phyloP scores from a whole-genome alignment of 2,888 invertebrate species.

The Ichneumoninae sp. region DNA sequence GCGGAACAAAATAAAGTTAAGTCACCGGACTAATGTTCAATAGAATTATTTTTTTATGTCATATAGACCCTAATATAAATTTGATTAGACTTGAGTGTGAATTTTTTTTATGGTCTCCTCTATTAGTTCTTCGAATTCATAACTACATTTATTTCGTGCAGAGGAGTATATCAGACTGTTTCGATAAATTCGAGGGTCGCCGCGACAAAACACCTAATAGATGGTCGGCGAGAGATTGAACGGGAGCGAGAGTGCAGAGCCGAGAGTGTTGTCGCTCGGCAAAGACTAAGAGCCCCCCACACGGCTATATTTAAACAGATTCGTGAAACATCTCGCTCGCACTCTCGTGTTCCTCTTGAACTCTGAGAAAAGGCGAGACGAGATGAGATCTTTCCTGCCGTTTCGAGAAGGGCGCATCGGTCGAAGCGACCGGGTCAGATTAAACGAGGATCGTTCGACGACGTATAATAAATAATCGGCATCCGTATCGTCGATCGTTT shows the following conservation, averaged over 20 bases:
- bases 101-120: background rate
- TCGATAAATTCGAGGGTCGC: constrained; percentile 1
- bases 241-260: constrained; percentile 50
- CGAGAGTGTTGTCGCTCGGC: constrained; percentile 45
- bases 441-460: constrained; percentile 51
- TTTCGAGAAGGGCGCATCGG: constrained; percentile 30
- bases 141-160: background rate
- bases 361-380: constrained; percentile 41
- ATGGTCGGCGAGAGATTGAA: constrained; percentile 59
- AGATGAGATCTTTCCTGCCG: constrained; percentile 42
- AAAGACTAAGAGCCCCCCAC: constrained; percentile 73
- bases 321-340: constrained; percentile 67
- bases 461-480: constrained; percentile 61
- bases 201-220: constrained; percentile 8
- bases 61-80: too few relatives aligned
- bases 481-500: constrained; percentile 14
- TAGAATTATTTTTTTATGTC: too few relatives aligned
- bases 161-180: background rate
- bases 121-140: background rate
- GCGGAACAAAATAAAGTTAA: too few relatives aligned
- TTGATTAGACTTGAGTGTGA: too few relatives aligned
- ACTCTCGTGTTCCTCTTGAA: constrained; percentile 66
- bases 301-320: constrained; percentile 79
- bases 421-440: constrained; percentile 42
- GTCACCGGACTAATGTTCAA: too few relatives aligned